Evolutionary conservation across 2,113 vertebrate genomes (phyloP), one percentile per base, ranked within the genome.

Genomic region (Syrmaticus mikado): DNA sequence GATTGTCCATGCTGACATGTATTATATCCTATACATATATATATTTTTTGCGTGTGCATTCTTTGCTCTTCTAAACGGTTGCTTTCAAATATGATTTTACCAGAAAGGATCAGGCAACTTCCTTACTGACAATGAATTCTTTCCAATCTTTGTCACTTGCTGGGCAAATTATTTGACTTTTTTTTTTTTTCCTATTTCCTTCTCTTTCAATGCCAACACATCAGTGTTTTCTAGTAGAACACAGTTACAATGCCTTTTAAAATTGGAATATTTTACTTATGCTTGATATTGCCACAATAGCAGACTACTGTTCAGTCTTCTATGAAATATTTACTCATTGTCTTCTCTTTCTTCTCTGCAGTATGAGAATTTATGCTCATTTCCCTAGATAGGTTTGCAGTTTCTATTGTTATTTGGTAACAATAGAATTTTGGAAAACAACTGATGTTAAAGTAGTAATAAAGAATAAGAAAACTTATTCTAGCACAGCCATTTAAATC

Each of bases 1-100:
- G 30, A n/a, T 38, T 52, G 30, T n/a, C 36, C n/a, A 40, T 0
- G 0, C 30, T 72, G 53, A 1, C 27, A 13, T 78, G 77, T 36
- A n/a, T 80, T 74, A 17, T 8, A 1, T 48, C 61, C 41, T 3
- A 12, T 10, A 7, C 22, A 50, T 50, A 24, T 13, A 13, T 24
- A 24, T 48, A 16, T 53, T 28, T 53, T 28, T 27, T 79, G 71
- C 20, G 8, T 57, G 19, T 8, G 52, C 6, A 1, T 58, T 28
- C 45, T 71, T 81, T 64, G 11, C 19, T 68, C 5, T 64, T 72
- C 18, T n/a, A 13, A 81, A 46, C 43, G 2, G 1, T 55, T 64
- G 48, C 3, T 30, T 89, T 81, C 25, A 27, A 67, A 20, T 43
- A 10, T 0, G 0, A 2, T 71, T 77, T 89, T 75, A 85, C 50